These are phyloP conservation scores for Calosoma granatense DNA, from an alignment of 1,140 invertebrate species.

Conservation along the genomic window DNA sequence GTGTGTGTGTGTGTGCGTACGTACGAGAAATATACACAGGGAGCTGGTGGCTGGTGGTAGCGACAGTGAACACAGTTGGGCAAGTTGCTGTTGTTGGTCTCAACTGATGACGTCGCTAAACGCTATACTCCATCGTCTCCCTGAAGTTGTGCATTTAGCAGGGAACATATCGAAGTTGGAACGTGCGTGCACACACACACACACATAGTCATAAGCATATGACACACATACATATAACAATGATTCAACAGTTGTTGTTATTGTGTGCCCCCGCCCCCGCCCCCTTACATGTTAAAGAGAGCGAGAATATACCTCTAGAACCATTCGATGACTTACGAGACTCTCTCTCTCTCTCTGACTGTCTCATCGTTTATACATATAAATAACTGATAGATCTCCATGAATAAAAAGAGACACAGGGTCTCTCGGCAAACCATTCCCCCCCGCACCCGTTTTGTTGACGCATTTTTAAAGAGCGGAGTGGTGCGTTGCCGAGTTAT, in stretches of 20 bases:
- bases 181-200: too few relatives aligned
- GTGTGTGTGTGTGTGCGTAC: not conserved
- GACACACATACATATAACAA: too few relatives aligned
- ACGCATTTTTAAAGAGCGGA: constrained; percentile 31
- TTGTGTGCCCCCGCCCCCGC: too few relatives aligned
- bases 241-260: too few relatives aligned
- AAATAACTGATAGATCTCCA: not conserved
- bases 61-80: too few relatives aligned
- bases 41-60: constrained; percentile 10
- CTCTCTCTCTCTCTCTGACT: too few relatives aligned
- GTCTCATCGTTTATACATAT: not conserved
- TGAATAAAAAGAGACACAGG: too few relatives aligned
- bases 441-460: constrained; percentile 34
- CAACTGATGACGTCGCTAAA: constrained; percentile 29
- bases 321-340: not conserved
- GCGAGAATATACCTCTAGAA: not conserved
- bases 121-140: constrained; percentile 21
- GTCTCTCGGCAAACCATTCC: constrained; percentile 28
- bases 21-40: constrained; percentile 18
- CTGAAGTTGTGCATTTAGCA: too few relatives aligned
- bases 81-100: constrained; percentile 13
- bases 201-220: too few relatives aligned
- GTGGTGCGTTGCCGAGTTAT: constrained; percentile 27
- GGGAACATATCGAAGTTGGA: too few relatives aligned
- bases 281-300: too few relatives aligned